Conservation (phyloP, 2,113 vertebrate genomes). For the Cyanoderma ruficeps region DNA sequence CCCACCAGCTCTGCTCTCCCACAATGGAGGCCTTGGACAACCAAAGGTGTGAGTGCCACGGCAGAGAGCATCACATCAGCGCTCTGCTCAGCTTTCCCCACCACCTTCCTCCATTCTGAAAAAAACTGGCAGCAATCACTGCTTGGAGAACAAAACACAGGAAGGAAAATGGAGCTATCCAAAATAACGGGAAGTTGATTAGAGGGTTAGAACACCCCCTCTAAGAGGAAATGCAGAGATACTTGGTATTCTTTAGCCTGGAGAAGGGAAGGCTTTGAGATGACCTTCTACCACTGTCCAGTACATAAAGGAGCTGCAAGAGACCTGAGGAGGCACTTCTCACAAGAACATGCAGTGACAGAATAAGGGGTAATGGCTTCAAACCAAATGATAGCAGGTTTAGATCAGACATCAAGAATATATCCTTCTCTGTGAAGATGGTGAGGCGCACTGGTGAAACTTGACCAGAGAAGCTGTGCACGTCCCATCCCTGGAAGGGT, state of each 20-base stretch:
- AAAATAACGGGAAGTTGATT: fast-evolving
- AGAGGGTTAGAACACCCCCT: not conserved
- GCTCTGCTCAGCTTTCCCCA: not conserved
- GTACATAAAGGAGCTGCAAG: not conserved
- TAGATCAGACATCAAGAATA: not conserved
- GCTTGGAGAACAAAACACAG: not conserved
- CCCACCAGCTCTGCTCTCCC: not conserved
- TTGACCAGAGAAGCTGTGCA: not conserved
- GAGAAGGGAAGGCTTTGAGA: not conserved
- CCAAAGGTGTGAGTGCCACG: not conserved
- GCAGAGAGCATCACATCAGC: fast-evolving
- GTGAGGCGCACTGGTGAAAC: not conserved
- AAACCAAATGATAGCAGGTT: not conserved
- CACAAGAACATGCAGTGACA: not conserved
- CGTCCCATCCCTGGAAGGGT: not conserved
- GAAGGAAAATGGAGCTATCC: not conserved
- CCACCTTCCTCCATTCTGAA: not conserved
- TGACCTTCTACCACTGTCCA: not conserved
- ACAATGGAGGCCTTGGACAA: not conserved
- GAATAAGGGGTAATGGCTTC: not conserved
- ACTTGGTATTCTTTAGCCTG: not conserved
- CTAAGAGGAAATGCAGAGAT: not conserved
- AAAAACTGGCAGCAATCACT: not conserved
- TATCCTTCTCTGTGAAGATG: not conserved
- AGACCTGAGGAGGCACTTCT: not conserved